Base-by-base conservation (phyloP, 2,888 invertebrate genomes). In the Chrysodeixis includens region DNA sequence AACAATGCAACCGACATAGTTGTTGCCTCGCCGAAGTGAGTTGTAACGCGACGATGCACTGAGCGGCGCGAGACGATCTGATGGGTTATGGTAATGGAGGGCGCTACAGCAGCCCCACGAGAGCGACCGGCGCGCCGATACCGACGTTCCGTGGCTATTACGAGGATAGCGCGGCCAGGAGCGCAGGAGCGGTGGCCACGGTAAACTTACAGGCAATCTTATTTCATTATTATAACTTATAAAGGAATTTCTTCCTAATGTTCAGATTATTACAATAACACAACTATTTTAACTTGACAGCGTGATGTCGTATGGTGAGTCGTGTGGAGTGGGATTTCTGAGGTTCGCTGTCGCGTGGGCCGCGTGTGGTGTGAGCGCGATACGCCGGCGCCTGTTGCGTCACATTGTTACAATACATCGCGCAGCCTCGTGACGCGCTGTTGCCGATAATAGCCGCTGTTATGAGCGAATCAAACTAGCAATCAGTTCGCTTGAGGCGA, bases 21-120 rank as follows among this genome's bases (percentile, higher is more conserved):
- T 10, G 0, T 32, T 32, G 12, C 32, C 32, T 8, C 12, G 32
- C 9, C 12, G 32, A 32, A 9, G 49, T 20, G 26, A 30, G 30
- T n/a, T 30, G 10, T 30, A 54, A 30, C 10, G 18, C 26, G 46
- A 30, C 16, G 16, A 26, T 44, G 56, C 30, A 16, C 18, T 18
- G 57, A 22, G 46, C 14, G 16, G n/a, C 56, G 44, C n/a, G 56
- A 26, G 49, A 49, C 32, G 57, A 30, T 32, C 49, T 57, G 46
- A 49, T 30, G 57, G 32, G 49, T 49, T 57, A 57, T 57, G 49
- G 14, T 57, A 49, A 57, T 49, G 57, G 30, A 49, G 46, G 44
- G 18, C 26, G 16, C 7, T 12, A 16, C 46, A 32, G 32, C 30
- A 30, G 46, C 12, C 30, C n/a, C n/a, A n/a, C n/a, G n/a, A n/a